Evolutionary conservation across 2,888 invertebrate genomes (phyloP), one percentile per base, ranked within the genome.

Genomic region (Acanthosepion lycidas): DNA sequence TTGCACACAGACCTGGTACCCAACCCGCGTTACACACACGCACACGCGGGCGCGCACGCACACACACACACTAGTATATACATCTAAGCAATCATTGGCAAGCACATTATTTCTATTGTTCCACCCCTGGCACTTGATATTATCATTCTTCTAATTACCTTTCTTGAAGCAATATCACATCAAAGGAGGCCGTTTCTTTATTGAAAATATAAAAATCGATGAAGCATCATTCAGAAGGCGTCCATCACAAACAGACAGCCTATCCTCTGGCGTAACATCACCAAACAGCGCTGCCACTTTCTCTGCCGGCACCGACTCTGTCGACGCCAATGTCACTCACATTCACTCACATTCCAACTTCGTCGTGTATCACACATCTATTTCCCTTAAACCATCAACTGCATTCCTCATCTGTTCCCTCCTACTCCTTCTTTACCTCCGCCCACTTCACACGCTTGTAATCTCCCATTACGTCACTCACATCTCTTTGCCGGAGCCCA

Each of bases 21-120:
- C 20, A 5, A 20, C 59, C 59, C 23, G 23, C 23, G 20, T 59
- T 59, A 59, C 59, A 59, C 59, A 20, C 59, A 59, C 23, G 12
- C n/a, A n/a, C 12, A n/a, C 12, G 33, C 23, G 33, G 15, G n/a
- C 23, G 33, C 12, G 1, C 9, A n/a, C 18, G 8, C n/a, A 78
- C n/a, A 78, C n/a, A n/a, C 1, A n/a, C 12, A 28, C 0, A n/a
- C 9, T 1, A 18, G 4, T 78, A n/a, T n/a, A 78, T 78, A 78
- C n/a, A 78, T 33, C n/a, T 78, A 78, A 78, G 78, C n/a, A 78
- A 78, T 78, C 78, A 78, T n/a, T 78, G n/a, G n/a, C n/a, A 78
- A 78, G 78, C 78, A 78, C 78, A 78, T 78, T 78, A 78, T 78
- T 78, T n/a, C 78, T 78, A 78, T 78, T 78, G 78, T 78, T 78